These are phyloP conservation scores for Tympanoctomys barrerae DNA, from an alignment of 2,797 vertebrate genomes.

Conservation along the genomic window DNA sequence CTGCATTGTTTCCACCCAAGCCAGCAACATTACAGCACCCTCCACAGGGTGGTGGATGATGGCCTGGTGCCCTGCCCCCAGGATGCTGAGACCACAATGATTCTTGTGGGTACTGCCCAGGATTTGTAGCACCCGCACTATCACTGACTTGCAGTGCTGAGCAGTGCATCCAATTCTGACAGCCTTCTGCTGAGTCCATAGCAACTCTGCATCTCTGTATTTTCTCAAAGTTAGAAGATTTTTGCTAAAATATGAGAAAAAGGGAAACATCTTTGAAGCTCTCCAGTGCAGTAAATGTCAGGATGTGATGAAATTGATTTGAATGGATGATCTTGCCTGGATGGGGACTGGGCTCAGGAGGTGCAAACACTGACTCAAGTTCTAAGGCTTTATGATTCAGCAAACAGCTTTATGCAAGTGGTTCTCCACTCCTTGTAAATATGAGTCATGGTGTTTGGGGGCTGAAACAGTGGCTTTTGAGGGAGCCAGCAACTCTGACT, in stretches of 20 bases:
- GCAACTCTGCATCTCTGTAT: not conserved
- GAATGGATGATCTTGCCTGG: not conserved
- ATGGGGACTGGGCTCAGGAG: not conserved
- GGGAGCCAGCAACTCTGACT: not conserved
- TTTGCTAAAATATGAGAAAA: not conserved
- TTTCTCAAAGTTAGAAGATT: not conserved
- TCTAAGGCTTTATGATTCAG: constrained; percentile 12
- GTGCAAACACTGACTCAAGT: not conserved
- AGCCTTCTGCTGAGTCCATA: not conserved
- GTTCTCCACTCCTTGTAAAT: not conserved
- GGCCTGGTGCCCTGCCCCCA: constrained; percentile 82
- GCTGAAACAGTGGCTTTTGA: not conserved
- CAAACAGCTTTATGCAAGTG: not conserved
- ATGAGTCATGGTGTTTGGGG: not conserved
- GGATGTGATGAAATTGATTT: not conserved
- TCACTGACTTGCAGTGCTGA: not conserved
- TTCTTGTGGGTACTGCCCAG: constrained; percentile 81
- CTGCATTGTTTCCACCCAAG: constrained; percentile 90
- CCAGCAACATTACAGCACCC: constrained; percentile 94
- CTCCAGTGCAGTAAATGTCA: not conserved
- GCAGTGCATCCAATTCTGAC: not conserved
- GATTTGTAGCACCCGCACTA: constrained; percentile 61
- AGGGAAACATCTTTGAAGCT: not conserved
- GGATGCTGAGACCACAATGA: constrained; percentile 89
- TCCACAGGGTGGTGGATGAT: constrained; percentile 93